Evolutionary conservation across 2,888 invertebrate species (phyloP).

Genomic region (Anticlea derivata): DNA sequence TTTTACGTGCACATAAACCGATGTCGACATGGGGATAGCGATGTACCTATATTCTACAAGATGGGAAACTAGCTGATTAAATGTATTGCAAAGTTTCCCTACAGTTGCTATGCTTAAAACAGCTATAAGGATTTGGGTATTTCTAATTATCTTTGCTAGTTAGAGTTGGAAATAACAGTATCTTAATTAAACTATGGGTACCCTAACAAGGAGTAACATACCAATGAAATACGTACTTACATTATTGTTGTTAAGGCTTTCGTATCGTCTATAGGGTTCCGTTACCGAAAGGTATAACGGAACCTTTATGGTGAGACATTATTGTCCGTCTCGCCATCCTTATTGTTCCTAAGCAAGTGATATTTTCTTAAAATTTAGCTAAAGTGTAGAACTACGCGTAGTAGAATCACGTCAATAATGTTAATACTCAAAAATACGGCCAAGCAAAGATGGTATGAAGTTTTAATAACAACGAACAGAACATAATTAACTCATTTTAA

Average conservation of each 20-base stretch:
- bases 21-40: slow-evolving; percentile 29
- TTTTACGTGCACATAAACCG: slow-evolving; percentile 48
- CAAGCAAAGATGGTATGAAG: slow-evolving; percentile 1
- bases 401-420: too few relatives aligned
- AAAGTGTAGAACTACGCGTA: too few relatives aligned
- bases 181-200: too few relatives aligned
- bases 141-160: slow-evolving; percentile 6
- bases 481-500: slow-evolving; percentile 3
- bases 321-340: too few relatives aligned
- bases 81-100: slow-evolving; percentile 6
- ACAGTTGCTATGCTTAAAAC: slow-evolving; percentile 1
- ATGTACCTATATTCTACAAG: slow-evolving; percentile 30
- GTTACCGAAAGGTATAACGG: too few relatives aligned
- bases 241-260: too few relatives aligned
- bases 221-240: background rate
- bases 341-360: too few relatives aligned
- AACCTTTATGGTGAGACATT: too few relatives aligned
- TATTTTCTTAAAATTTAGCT: too few relatives aligned
- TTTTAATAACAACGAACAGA: background rate
- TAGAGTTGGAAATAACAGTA: background rate
- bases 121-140: slow-evolving; percentile 9
- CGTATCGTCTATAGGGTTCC: too few relatives aligned
- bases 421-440: too few relatives aligned
- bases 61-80: slow-evolving; percentile 1
- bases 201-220: background rate